Evolutionary conservation across 2,113 vertebrate species (phyloP).

Genomic region (Coracopsis vasa): DNA sequence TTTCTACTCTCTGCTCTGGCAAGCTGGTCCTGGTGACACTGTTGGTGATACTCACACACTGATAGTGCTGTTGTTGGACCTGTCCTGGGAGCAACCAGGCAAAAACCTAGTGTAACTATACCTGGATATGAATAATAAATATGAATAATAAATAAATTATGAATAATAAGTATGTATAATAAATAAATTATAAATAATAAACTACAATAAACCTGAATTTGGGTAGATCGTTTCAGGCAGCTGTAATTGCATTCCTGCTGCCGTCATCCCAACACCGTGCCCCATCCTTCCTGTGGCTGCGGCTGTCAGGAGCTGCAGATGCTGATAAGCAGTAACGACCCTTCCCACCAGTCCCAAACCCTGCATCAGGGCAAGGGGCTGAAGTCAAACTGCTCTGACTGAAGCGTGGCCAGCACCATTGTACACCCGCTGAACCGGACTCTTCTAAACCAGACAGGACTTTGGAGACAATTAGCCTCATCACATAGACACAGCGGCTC

Average conservation of each 20-base stretch:
- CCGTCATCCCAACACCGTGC: fast-evolving
- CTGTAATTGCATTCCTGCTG: fast-evolving
- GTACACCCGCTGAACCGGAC: not conserved
- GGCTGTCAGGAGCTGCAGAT: not conserved
- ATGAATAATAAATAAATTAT: not conserved
- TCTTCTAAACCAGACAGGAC: not conserved
- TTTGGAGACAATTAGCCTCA: slow-evolving; percentile 50
- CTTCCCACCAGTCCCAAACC: not conserved
- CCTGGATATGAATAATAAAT: not conserved
- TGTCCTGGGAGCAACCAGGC: not conserved
- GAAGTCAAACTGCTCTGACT: not conserved
- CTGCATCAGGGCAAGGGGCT: not conserved
- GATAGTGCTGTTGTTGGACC: fast-evolving
- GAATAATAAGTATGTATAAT: too few relatives aligned
- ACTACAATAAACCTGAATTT: not conserved
- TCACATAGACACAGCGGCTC: not conserved
- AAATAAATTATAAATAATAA: too few relatives aligned
- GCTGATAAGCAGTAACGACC: not conserved
- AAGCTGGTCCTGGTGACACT: not conserved
- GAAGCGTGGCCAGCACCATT: not conserved
- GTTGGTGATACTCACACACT: too few relatives aligned
- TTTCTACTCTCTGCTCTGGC: not conserved
- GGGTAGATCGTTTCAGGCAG: not conserved
- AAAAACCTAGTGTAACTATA: not conserved
- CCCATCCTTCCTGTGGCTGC: not conserved